Base-by-base conservation (phyloP, 2,113 vertebrate genomes). In the Trogon surrucura region DNA sequence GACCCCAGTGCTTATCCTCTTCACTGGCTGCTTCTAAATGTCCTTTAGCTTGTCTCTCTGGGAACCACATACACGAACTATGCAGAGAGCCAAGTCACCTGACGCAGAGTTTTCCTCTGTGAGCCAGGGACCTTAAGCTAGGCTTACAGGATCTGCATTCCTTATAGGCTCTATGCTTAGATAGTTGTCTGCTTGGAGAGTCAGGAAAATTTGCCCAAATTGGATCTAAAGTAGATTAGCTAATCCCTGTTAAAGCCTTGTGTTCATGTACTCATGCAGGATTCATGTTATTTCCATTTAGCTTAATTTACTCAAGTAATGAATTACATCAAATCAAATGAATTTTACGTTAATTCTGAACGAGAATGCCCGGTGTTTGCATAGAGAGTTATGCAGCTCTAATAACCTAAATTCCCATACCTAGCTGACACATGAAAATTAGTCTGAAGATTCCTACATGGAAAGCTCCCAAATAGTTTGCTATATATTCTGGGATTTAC, bases 251-350 rank as follows among this genome's bases (percentile, higher is more conserved):
- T 74, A 80, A 65, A 85, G 34, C 50, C 21, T 85, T 75, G 29
- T 41, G 13, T 62, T 53, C 16, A 8, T 78, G 9, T 81, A 44
- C 6, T 89, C 32, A 15, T 80, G 82, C 62, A 69, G 45, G 13
- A 72, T 81, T 85, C 62, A 45, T 64, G 13, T n/a, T 83, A n/a
- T 90, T 82, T 60, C 32, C 13, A 32, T 91, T 79, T 83, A 27
- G 21, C 10, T 29, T 77, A 77, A 62, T 83, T 80, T 93, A 25
- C 38, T 29, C 36, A 26, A 4, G 0, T 78, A 83, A 23, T 60
- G 26, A 86, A 91, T 80, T 85, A 70, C 66, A 86, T 22, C 57
- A 71, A 92, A 91, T 38, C 4, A 88, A 91, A 65, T 69, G 53
- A 53, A 61, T 20, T 60, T 87, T 69, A 56, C 27, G 50, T 66